A percentile compares a stretch with the other conserved stretches of the same genome.
Evolutionary conservation across 2,797 vertebrate species (phyloP).

Genomic region (Hyperoplus lanceolatus): DNA sequence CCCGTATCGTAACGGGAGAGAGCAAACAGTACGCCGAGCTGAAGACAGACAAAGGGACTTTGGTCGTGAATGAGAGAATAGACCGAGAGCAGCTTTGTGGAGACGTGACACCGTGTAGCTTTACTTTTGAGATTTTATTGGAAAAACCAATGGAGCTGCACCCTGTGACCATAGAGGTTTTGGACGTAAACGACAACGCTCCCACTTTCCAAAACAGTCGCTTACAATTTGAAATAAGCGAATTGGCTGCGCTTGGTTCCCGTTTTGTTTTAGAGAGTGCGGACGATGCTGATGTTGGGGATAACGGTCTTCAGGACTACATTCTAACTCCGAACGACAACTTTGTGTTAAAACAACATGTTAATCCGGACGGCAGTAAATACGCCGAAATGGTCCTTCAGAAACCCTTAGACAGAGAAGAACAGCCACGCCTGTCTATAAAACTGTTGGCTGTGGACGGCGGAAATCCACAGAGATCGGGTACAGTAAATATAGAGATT

Average conservation of each 20-base stretch:
- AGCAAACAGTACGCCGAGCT: slow-evolving; percentile 72
- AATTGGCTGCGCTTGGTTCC: slow-evolving; percentile 58
- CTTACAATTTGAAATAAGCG: slow-evolving; percentile 76
- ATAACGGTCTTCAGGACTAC: slow-evolving; percentile 71
- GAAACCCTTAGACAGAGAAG: slow-evolving; percentile 75
- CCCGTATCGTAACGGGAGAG: slow-evolving; percentile 74
- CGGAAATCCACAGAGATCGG: slow-evolving; percentile 74
- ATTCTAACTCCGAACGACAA: slow-evolving; percentile 62
- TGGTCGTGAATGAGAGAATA: slow-evolving; percentile 79
- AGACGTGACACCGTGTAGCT: slow-evolving; percentile 71
- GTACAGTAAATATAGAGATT: slow-evolving; percentile 72
- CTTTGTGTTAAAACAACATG: slow-evolving; percentile 73
- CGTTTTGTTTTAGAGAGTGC: slow-evolving; percentile 72
- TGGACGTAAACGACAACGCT: slow-evolving; percentile 77
- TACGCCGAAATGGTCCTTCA: slow-evolving; percentile 77
- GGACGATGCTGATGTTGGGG: slow-evolving; percentile 72
- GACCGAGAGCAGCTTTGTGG: slow-evolving; percentile 80
- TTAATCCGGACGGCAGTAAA: slow-evolving; percentile 67
- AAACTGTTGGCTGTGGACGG: slow-evolving; percentile 78
- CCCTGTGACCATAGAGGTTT: slow-evolving; percentile 71
- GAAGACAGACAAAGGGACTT: slow-evolving; percentile 73
- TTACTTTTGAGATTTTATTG: slow-evolving; percentile 75
- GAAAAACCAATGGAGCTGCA: slow-evolving; percentile 79
- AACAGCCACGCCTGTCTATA: slow-evolving; percentile 58
- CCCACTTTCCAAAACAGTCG: slow-evolving; percentile 67